phyloP scores from a whole-genome alignment of 2,113 vertebrate genomes.

The Sorex fumeus region DNA sequence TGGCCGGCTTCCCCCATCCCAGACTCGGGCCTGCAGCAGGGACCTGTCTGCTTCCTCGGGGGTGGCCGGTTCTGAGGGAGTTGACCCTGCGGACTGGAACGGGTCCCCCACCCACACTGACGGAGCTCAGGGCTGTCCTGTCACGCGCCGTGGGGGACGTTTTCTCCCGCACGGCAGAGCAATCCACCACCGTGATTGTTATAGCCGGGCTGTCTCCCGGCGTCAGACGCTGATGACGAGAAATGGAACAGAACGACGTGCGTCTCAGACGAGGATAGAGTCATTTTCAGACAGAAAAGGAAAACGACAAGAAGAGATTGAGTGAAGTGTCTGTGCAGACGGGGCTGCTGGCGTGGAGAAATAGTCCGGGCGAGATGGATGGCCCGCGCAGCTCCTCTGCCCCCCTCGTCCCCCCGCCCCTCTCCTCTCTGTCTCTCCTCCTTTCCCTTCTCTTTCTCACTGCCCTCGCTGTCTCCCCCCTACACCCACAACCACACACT shows the following conservation, averaged over 20 bases:
- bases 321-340: conserved; percentile 36
- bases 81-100: too few species aligned
- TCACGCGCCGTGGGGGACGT: neutral
- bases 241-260: conserved; percentile 36
- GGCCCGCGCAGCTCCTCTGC: too few species aligned
- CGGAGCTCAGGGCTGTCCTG: too few species aligned
- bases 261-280: conserved; percentile 10
- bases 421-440: neutral
- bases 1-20: too few species aligned
- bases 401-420: neutral
- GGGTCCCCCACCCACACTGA: too few species aligned
- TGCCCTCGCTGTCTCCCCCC: neutral
- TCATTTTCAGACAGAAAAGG: conserved; percentile 63
- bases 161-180: conserved; percentile 55
- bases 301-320: conserved; percentile 68
- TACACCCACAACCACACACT: neutral
- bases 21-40: too few species aligned
- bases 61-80: too few species aligned
- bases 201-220: conserved; percentile 37
- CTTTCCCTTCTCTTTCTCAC: neutral
- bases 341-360: conserved; percentile 38
- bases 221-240: conserved; percentile 35
- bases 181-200: conserved; percentile 48
- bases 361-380: neutral
- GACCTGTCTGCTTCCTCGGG: too few species aligned